Percentiles rank a stretch among this genome's conserved stretches.
These are phyloP conservation scores for Penaeus japonicus DNA, from an alignment of 1,140 invertebrate species.

Conservation along the genomic window DNA sequence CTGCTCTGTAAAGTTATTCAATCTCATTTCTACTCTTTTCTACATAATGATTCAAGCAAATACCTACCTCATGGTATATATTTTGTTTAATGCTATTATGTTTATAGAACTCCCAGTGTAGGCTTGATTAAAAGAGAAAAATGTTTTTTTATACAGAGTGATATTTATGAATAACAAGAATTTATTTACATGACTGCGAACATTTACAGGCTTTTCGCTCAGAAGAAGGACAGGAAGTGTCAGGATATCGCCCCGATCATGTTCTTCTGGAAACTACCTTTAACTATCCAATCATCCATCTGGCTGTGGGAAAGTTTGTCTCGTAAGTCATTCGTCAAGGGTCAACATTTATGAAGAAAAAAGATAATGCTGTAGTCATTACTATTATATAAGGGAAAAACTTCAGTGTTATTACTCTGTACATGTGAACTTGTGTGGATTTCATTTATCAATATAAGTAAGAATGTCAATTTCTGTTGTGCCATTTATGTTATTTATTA, in stretches of 20 bases:
- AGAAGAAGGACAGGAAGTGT: slow-evolving; percentile 62
- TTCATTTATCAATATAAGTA: slow-evolving; percentile 17
- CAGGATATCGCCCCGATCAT: slow-evolving; percentile 72
- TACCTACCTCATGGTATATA: too few species aligned
- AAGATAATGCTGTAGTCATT: not conserved
- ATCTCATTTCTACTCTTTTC: too few species aligned
- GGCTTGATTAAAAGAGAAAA: too few species aligned
- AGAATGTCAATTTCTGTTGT: not conserved
- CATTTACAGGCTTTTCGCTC: slow-evolving; percentile 62
- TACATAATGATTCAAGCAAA: too few species aligned
- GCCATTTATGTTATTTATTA: too few species aligned
- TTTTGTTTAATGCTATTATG: not conserved
- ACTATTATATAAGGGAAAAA: not conserved
- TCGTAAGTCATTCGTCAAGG: slow-evolving; percentile 69
- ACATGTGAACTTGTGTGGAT: slow-evolving; percentile 31
- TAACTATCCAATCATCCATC: slow-evolving; percentile 74
- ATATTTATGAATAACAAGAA: not conserved
- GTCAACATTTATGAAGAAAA: not conserved
- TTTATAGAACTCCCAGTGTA: not conserved
- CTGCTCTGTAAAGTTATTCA: too few species aligned
- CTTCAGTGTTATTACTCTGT: not conserved
- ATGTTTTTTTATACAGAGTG: not conserved
- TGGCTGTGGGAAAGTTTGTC: slow-evolving; percentile 75
- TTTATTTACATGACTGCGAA: not conserved
- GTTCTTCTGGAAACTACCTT: slow-evolving; percentile 76